Base-by-base conservation (phyloP, 2,797 vertebrate species). In the Erithacus rubecula region DNA sequence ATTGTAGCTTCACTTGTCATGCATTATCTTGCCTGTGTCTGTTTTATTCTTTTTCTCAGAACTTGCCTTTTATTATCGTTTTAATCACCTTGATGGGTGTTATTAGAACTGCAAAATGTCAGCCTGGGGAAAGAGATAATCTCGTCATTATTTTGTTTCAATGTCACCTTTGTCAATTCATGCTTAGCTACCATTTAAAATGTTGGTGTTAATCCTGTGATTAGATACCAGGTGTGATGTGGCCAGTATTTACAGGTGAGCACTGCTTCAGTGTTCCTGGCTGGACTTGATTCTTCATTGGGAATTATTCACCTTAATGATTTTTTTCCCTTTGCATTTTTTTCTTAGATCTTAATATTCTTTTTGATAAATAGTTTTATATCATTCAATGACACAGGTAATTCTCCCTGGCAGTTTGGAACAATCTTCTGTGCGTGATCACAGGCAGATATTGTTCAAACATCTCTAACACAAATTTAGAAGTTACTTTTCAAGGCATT, bases 121-220 rank as follows among this genome's bases (percentile, higher is more conserved):
- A 98, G 95, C 95, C 95, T 94, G 89, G 97, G 96, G 85, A 98
- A 97, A 96, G 96, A 51, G 92, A 96, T 95, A 89, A 97, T 97
- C 96, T 94, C 78, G 26, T 93, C 86, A 49, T 96, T 96, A 96
- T 96, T 96, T 96, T 96, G 94, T 96, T 97, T 97, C 98, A 97
- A 79, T 97, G 97, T 98, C 97, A 98, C 97, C 96, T 97, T 97
- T 97, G 96, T 97, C 97, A 96, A 89, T 96, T 97, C 92, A 59
- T 71, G 81, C 94, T 96, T 96, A 96, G 95, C 83, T 97, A 81
- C 96, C 94, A 72, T 96, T 97, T 94, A 87, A 93, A 96, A 94
- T 89, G 46, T 93, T 41, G 62, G 62, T 96, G 96, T 97, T 94
- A 89, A 41, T 97, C 93, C 94, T 91, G 79, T 95, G 96, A 93